Evolutionary conservation across 2,888 invertebrate genomes (phyloP).

Genomic region (Drosophila lacicola): DNA sequence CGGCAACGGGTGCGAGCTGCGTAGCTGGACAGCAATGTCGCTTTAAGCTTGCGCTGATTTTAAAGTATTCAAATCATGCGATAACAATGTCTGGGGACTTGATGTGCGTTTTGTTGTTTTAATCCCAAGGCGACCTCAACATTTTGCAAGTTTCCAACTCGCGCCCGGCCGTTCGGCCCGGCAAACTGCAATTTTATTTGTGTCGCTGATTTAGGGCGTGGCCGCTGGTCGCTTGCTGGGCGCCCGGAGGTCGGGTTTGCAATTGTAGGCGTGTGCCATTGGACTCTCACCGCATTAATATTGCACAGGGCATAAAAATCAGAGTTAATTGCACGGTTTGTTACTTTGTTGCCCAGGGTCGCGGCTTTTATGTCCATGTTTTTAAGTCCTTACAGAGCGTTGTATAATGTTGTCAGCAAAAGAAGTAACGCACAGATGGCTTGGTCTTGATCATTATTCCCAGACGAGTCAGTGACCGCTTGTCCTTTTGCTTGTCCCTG

Average conservation of each 20-base stretch:
- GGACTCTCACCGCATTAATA: constrained; percentile 59
- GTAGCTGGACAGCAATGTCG: constrained; percentile 27
- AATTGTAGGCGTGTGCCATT: constrained; percentile 37
- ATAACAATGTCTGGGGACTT: constrained; percentile 18
- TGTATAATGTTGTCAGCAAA: no score
- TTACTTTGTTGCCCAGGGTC: constrained; percentile 60
- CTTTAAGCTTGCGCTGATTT: constrained; percentile 33
- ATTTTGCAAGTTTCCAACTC: constrained; percentile 50
- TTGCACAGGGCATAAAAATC: constrained; percentile 64
- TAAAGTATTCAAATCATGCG: constrained; percentile 23
- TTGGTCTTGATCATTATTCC: no score
- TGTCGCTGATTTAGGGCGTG: constrained; percentile 50
- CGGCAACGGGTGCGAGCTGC: background rate
- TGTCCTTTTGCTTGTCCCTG: no score
- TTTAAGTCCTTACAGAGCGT: background rate
- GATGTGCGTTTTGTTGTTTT: constrained; percentile 4
- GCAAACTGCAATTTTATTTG: constrained; percentile 50
- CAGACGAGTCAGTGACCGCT: no score
- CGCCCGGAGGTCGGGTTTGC: background rate
- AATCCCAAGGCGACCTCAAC: constrained; percentile 46
- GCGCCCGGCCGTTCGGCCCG: constrained; percentile 7
- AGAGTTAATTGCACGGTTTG: constrained; percentile 69
- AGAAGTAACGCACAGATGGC: no score
- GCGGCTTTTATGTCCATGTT: constrained; percentile 35
- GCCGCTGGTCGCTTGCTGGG: background rate